phyloP scores from a whole-genome alignment of 2,113 vertebrate species.

The Gallinago undulata region DNA sequence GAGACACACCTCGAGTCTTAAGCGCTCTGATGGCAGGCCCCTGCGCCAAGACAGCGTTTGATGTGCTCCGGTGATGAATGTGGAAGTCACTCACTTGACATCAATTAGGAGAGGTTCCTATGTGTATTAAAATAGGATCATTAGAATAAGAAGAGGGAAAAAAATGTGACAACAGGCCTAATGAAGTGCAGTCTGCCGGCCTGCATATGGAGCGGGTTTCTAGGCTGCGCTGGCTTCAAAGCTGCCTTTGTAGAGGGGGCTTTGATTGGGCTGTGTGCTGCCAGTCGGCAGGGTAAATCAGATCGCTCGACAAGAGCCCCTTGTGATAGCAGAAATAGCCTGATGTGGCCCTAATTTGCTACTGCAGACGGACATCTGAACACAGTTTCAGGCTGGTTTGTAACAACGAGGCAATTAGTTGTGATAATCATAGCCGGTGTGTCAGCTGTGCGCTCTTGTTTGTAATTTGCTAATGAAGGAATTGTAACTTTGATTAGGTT shows the following conservation, averaged over 20 bases:
- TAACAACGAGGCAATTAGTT: conserved; percentile 93
- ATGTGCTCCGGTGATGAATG: conserved; percentile 86
- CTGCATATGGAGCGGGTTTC: conserved; percentile 78
- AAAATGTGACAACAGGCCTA: conserved; percentile 79
- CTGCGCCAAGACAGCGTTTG: conserved; percentile 64
- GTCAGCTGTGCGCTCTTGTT: conserved; percentile 87
- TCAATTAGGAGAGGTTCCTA: conserved; percentile 93
- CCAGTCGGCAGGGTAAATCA: conserved; percentile 71
- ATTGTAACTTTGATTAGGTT: conserved; percentile 93
- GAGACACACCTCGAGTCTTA: conserved; percentile 67
- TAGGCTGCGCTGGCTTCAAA: conserved; percentile 80
- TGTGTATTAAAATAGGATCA: conserved; percentile 90
- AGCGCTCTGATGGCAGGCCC: neutral
- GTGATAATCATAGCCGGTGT: conserved; percentile 85
- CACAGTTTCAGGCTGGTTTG: conserved; percentile 77
- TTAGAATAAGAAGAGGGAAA: conserved; percentile 91
- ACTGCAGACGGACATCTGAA: conserved; percentile 80
- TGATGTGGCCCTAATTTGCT: conserved; percentile 82
- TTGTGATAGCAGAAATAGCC: conserved; percentile 79
- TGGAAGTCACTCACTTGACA: conserved; percentile 96
- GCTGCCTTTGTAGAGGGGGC: conserved; percentile 77
- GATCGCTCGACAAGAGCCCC: conserved; percentile 76
- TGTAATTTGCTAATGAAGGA: conserved; percentile 98
- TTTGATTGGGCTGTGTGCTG: conserved; percentile 82
- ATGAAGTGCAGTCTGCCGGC: conserved; percentile 85